Evolutionary conservation across 2,797 vertebrate genomes (phyloP), one percentile per base, ranked within the genome.

Genomic region (Peromyscus aztecus): DNA sequence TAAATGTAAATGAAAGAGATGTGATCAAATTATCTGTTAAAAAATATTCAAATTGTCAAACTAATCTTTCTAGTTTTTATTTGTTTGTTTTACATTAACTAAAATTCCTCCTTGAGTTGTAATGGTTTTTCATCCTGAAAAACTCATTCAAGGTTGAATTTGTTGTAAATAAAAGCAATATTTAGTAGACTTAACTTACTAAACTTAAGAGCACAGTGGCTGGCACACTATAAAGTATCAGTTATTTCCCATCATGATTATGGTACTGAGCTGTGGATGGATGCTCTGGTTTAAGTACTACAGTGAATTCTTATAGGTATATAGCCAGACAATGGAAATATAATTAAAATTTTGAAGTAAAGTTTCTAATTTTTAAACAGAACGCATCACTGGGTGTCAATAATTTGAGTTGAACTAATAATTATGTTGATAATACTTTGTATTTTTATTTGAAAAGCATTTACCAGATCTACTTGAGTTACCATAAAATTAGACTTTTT

Each of bases 381-480:
- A 95, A 90, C 19, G 76, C 4, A 69, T 61, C 9, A 82, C 21
- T n/a, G 29, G 40, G 34, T 46, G 3, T 40, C 69, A 73, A 84
- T 43, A 90, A 19, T 55, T 92, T 77, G 88, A 85, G 92, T 43
- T 90, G 57, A 88, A 88, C 76, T 52, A 49, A 78, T 81, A 90
- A 75, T 75, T 73, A 34, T 92, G 71, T 75, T 14, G 4, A 55
- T 34, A 31, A 57, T 24, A 81, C 52, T 81, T n/a, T 57, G 17
- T 81, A 21, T 31, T 78, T 49, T 77, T 91, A 55, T 67, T 92
- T 49, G 14, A 94, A 82, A 86, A 78, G 0, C 86, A 43, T 91
- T 82, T 7, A 86, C 43, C 81, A 71, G 37, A 27, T 65, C 93
- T 95, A 40, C 4, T 21, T 61, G 81, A 55, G 85, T 86, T 92